These are phyloP conservation scores for Haliaeetus leucogaster DNA, from an alignment of 2,113 vertebrate species.

Conservation along the genomic window DNA sequence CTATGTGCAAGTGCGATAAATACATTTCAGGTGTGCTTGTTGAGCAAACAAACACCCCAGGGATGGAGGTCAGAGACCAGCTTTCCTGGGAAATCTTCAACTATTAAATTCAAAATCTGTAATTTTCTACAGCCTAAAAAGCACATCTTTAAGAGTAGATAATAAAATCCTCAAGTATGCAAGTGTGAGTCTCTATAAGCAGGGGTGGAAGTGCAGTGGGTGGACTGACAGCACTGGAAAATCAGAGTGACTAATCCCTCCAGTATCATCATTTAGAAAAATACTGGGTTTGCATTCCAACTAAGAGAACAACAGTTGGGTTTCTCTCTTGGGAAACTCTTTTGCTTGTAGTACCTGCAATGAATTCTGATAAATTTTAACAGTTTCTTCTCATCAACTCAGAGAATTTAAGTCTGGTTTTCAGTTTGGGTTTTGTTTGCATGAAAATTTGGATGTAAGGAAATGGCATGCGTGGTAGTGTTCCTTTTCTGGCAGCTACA, in stretches of 20 bases:
- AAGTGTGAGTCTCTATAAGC: neutral
- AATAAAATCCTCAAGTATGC: neutral
- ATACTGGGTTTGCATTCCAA: neutral
- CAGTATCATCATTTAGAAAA: neutral
- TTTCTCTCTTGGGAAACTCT: neutral
- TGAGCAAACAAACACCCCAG: neutral
- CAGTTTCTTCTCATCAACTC: neutral
- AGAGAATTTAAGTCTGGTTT: neutral
- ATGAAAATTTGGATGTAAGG: neutral
- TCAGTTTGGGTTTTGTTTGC: neutral
- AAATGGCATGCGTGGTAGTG: neutral
- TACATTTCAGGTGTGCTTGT: neutral
- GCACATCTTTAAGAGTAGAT: neutral
- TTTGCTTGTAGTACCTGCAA: neutral
- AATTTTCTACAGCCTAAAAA: neutral
- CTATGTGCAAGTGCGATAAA: neutral
- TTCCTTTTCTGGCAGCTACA: neutral
- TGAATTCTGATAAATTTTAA: neutral
- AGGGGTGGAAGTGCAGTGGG: neutral
- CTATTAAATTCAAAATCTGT: neutral
- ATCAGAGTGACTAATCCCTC: neutral
- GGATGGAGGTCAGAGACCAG: neutral
- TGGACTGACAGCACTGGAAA: neutral
- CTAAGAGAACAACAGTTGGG: neutral
- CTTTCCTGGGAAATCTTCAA: neutral